Percentiles rank a stretch among this genome's conserved stretches.
These are phyloP conservation scores for Seriola quinqueradiata DNA, from an alignment of 2,113 vertebrate genomes.

Conservation along the genomic window DNA sequence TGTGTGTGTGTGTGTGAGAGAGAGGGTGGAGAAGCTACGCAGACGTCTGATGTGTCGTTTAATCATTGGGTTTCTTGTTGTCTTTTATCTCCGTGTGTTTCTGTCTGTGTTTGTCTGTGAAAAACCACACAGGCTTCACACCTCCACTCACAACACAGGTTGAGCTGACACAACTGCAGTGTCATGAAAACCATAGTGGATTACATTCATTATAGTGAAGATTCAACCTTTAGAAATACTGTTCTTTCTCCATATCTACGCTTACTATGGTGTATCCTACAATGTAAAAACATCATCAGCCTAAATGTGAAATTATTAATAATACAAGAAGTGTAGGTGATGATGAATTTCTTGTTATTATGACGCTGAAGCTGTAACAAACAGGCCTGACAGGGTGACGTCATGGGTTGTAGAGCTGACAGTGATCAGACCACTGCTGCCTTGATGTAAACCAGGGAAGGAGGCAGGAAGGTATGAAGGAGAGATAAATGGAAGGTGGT, in stretches of 20 bases:
- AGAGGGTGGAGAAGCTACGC: slow-evolving; percentile 11
- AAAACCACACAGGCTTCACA: background rate
- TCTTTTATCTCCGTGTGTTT: slow-evolving; percentile 61
- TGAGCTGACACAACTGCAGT: background rate
- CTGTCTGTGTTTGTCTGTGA: slow-evolving; percentile 39
- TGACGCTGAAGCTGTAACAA: background rate
- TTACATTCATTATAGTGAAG: background rate
- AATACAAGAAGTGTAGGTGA: background rate
- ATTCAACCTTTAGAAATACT: background rate
- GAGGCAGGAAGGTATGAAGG: background rate
- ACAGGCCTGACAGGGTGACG: background rate
- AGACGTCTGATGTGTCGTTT: slow-evolving; percentile 60
- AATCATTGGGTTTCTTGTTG: slow-evolving; percentile 49
- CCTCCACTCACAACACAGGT: background rate
- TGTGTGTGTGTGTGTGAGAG: background rate
- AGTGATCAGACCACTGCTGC: slow-evolving; percentile 16
- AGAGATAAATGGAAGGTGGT: slow-evolving; percentile 5
- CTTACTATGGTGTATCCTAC: background rate
- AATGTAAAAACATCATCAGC: background rate
- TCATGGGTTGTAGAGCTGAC: slow-evolving; percentile 20
- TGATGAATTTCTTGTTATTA: background rate
- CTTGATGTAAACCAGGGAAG: slow-evolving; percentile 21
- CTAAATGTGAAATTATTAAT: background rate
- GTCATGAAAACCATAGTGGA: background rate
- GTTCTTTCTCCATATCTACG: background rate